Evolutionary conservation across 2,797 vertebrate species (phyloP), one percentile per base, ranked within the genome.

Genomic region (Hirundo rustica): DNA sequence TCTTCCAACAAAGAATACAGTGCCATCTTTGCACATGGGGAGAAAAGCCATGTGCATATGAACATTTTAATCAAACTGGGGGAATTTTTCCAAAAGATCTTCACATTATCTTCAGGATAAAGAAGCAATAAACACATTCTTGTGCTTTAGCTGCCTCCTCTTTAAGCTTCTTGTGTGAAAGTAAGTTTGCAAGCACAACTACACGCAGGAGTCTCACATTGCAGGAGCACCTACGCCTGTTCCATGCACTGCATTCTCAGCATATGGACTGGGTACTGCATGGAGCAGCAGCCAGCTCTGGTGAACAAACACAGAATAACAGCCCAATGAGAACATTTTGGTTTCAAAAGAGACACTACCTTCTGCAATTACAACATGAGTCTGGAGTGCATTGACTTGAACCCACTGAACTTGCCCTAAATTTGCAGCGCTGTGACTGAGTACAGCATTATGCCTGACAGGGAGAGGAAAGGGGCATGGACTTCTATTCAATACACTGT

Each of bases 31-130:
- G 2, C 47, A 66, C 10, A 8, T 29, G 1, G 9, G 15, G 13
- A 7, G 6, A 16, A 92, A 83, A 57, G 7, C 12, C 26, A 2
- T 4, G 54, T 1, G 9, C 26, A 2, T 4, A 55, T 1, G 9
- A 93, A 45, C 38, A 30, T 71, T 60, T 57, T 45, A 60, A 68
- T 45, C 29, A 38, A 85, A 68, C 11, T 5, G 3, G 13, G 6
- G 26, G 3, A 64, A 53, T 22, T 20, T 18, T 61, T 2, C 9
- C 30, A 76, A 32, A 73, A n/a, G 6, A n/a, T 2, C 3, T 27
- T 29, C 34, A 13, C 1, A 1, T 72, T 61, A 66, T 42, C 18
- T 55, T 73, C 18, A 61, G 54, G 32, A 54, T 54, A 71, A 73
- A 79, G 53, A 42, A 40, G 12, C 8, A 86, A 84, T 40, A 72